Evolutionary conservation across 1,140 invertebrate species (phyloP), one percentile per base, ranked within the genome.

Genomic region (Oscheius sp.): DNA sequence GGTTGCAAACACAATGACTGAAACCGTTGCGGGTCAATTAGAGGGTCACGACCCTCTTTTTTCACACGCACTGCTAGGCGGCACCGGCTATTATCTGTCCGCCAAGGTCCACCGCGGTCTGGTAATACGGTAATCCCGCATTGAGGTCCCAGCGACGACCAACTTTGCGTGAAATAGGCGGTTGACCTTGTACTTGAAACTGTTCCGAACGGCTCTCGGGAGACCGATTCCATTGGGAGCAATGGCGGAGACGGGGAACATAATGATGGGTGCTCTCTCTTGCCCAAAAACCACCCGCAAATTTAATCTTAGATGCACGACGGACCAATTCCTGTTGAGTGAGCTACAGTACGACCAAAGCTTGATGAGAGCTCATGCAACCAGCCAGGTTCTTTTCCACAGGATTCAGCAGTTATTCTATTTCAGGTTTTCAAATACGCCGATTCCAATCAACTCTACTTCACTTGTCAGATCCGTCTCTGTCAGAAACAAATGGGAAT

Each of bases 401-500:
- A 61, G n/a, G 42, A n/a, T 15, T n/a, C 18, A 0, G n/a, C 10
- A 36, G 18, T n/a, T 63, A 15, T 18, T 23, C 0, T 13, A n/a
- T 63, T 15, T 63, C 15, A 67, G 20, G 67, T 75, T 3, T 83
- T 83, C 73, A 83, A 83, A 73, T 83, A 83, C 61, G 83, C 81
- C 10, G 82, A 83, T 55, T 79, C 81, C 1, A 83, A 83, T 74
- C 80, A 83, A 55, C 63, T 83, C n/a, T 84, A 75, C 38, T 83
- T 83, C 70, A 84, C 82, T 2, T 83, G 82, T 45, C 82, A 84
- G 65, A 84, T 84, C 46, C 26, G 81, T 28, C 61, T 83, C 52
- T 83, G 82, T 58, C 82, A 83, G 72, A 84, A 79, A 58, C 79
- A 84, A 42, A 82, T 83, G 81, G 79, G 79, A 20, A 81, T 84